Evolutionary conservation across 2,113 vertebrate genomes (phyloP).

Genomic region (Lota lota): DNA sequence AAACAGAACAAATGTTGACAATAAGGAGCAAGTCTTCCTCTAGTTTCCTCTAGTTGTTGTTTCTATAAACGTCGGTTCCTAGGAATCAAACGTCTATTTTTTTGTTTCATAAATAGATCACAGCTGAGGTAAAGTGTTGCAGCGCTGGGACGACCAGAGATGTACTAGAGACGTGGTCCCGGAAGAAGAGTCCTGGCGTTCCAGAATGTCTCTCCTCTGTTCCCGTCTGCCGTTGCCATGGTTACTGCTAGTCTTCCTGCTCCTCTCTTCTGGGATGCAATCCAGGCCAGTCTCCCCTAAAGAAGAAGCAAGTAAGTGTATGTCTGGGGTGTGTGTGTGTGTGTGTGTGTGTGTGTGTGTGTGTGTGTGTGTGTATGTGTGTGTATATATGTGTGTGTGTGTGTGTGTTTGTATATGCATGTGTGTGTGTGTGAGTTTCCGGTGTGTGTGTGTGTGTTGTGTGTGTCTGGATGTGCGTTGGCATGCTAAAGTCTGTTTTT

Average conservation of each 20-base stretch:
- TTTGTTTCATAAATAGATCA: too few relatives aligned
- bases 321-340: not conserved
- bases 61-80: too few relatives aligned
- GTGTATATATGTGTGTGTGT: slow-evolving; percentile 4
- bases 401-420: slow-evolving; percentile 2
- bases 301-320: slow-evolving; percentile 42
- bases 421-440: slow-evolving; percentile 46
- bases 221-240: slow-evolving; percentile 42
- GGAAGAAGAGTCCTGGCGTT: too few relatives aligned
- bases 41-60: too few relatives aligned
- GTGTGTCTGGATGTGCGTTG: too few relatives aligned
- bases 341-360: not conserved
- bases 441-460: slow-evolving; percentile 35
- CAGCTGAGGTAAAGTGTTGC: too few relatives aligned
- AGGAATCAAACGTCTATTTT: too few relatives aligned
- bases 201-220: slow-evolving; percentile 30
- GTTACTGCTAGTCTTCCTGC: slow-evolving; percentile 42
- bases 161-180: too few relatives aligned
- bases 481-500: too few relatives aligned
- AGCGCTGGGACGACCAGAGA: too few relatives aligned
- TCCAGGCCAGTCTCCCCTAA: slow-evolving; percentile 50
- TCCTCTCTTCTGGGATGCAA: slow-evolving; percentile 28
- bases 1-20: too few relatives aligned
- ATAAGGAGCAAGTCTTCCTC: too few relatives aligned
- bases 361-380: not conserved